Evolutionary conservation across 2,888 invertebrate genomes (phyloP).

Genomic region (Venusia cambrica): DNA sequence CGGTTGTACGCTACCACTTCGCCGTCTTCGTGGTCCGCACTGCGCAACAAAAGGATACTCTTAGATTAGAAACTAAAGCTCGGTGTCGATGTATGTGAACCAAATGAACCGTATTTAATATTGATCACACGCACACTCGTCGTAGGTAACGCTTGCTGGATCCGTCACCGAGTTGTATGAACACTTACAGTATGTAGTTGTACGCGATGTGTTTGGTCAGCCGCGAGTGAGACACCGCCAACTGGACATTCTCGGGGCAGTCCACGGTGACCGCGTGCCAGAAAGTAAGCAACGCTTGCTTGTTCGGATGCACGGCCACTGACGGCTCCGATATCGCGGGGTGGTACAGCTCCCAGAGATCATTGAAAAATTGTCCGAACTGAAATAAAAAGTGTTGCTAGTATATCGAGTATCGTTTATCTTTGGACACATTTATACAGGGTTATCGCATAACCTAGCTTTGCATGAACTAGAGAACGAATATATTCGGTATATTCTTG

Average conservation of each 20-base stretch:
- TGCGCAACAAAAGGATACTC: constrained; percentile 47
- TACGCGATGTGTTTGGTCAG: constrained; percentile 97
- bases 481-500: no score
- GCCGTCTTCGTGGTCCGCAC: constrained; percentile 97
- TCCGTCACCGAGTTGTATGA: no score
- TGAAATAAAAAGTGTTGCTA: constrained; percentile 72
- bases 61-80: no score
- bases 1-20: constrained; percentile 97
- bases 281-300: constrained; percentile 94
- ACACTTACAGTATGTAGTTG: constrained; percentile 95
- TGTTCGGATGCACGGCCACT: constrained; percentile 96
- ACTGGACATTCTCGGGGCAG: constrained; percentile 95
- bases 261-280: constrained; percentile 97
- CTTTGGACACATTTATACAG: no score
- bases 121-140: no score
- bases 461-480: no score
- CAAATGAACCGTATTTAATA: no score
- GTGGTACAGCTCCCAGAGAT: constrained; percentile 96
- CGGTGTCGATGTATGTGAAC: no score
- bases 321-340: constrained; percentile 96
- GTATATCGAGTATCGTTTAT: no score
- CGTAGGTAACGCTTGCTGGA: no score
- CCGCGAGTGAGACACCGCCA: constrained; percentile 92
- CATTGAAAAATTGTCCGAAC: constrained; percentile 95
- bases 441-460: no score